Evolutionary conservation across 2,888 invertebrate species (phyloP).

Genomic region (Pogonocherus hispidulus): DNA sequence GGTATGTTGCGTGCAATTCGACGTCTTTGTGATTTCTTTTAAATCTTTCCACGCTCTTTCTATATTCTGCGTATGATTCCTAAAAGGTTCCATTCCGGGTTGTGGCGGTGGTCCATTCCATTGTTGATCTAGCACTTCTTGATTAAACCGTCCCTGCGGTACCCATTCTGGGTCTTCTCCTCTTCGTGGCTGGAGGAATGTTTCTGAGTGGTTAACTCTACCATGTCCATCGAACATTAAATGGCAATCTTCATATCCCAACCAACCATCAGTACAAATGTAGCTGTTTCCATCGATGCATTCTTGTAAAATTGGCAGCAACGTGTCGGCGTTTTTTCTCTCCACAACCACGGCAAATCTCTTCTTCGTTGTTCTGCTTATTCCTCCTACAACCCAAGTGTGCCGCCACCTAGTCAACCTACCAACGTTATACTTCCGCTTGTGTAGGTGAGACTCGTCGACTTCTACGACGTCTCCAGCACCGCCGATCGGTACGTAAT

Average conservation of each 20-base stretch:
- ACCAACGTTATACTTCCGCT: background rate
- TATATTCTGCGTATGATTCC: background rate
- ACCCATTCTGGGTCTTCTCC: background rate
- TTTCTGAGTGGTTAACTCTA: background rate
- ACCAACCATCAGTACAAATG: background rate
- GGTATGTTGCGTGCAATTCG: too few species aligned
- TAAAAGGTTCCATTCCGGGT: background rate
- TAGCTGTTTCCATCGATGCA: background rate
- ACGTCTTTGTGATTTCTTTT: background rate
- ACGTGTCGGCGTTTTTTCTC: background rate
- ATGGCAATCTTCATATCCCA: background rate
- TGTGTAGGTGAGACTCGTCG: background rate
- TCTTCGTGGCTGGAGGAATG: background rate
- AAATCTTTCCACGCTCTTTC: background rate
- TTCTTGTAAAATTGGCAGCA: background rate
- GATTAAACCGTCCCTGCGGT: background rate
- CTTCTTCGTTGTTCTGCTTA: constrained; percentile 6
- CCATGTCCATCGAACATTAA: background rate
- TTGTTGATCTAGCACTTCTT: background rate
- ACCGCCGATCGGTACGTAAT: background rate
- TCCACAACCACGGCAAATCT: background rate
- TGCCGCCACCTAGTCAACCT: background rate
- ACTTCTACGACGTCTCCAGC: background rate
- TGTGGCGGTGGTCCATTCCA: background rate
- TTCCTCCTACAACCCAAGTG: constrained; percentile 1